Percentiles rank a stretch among this genome's conserved stretches.
phyloP scores from a whole-genome alignment of 2,888 invertebrate genomes.

The Plebejus melissa region DNA sequence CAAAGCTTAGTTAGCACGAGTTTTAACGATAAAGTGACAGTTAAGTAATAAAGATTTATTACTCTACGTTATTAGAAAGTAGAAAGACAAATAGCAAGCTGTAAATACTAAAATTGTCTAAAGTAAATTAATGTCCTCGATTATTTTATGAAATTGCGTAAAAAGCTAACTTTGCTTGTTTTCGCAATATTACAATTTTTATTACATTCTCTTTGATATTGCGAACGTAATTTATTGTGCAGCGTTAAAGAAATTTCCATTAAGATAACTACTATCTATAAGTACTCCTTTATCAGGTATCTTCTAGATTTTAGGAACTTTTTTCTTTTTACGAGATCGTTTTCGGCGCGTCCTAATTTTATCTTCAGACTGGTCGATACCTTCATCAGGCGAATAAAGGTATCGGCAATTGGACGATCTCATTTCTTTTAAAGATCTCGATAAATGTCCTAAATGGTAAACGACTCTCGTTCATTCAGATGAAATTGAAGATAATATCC shows the following conservation, averaged over 20 bases:
- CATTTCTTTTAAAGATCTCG: constrained; percentile 31
- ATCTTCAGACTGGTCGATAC: not conserved
- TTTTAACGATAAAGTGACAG: not conserved
- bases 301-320: not conserved
- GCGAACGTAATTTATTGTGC: constrained; percentile 16
- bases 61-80: not conserved
- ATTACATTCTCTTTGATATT: constrained; percentile 19
- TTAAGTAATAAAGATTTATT: not conserved
- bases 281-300: not conserved
- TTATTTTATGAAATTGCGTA: not conserved
- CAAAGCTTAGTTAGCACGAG: not conserved
- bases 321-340: not conserved
- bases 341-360: not conserved
- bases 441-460: constrained; percentile 33
- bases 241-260: constrained; percentile 7
- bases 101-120: not conserved
- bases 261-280: not conserved
- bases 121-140: constrained; percentile 5
- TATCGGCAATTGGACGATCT: constrained; percentile 19
- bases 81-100: not conserved
- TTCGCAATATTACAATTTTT: not conserved
- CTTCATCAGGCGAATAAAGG: constrained; percentile 7
- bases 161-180: not conserved
- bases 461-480: constrained; percentile 35
- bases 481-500: constrained; percentile 36